A percentile compares a stretch with the other conserved stretches of the same genome.
These are phyloP conservation scores for Triops longicaudatus DNA, from an alignment of 1,140 invertebrate species.

Conservation along the genomic window DNA sequence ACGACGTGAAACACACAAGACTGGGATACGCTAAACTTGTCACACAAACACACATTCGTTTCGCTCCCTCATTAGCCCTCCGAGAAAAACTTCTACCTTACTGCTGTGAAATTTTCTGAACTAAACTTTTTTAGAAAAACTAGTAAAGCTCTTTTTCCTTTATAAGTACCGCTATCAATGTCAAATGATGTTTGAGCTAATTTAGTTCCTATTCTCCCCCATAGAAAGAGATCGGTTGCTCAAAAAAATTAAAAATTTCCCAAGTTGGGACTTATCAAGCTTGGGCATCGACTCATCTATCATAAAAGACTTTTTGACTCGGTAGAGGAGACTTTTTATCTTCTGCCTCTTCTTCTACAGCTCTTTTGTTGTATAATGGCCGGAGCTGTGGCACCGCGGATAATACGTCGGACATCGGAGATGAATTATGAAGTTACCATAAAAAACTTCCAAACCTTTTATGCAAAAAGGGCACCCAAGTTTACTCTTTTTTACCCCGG, in stretches of 20 bases:
- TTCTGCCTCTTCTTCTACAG: no score
- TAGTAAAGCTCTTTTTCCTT: no score
- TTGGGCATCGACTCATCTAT: background rate
- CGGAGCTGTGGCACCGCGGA: background rate
- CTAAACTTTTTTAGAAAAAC: no score
- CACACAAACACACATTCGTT: background rate
- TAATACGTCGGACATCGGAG: background rate
- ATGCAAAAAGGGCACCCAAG: slow-evolving; percentile 11
- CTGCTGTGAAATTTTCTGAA: background rate
- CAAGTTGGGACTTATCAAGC: background rate
- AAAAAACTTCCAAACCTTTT: slow-evolving; percentile 12
- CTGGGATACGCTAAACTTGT: background rate
- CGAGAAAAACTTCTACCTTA: background rate
- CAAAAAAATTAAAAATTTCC: background rate
- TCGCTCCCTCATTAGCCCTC: background rate
- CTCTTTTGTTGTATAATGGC: background rate
- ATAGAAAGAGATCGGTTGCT: background rate
- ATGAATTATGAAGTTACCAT: slow-evolving; percentile 8
- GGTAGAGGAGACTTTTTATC: background rate
- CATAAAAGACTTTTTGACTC: background rate
- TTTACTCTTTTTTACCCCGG: background rate
- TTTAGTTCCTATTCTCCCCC: background rate
- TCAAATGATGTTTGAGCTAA: background rate
- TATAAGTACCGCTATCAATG: background rate
- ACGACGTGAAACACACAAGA: background rate